A percentile compares a stretch with the other conserved stretches of the same genome.
Conservation (phyloP, 2,113 vertebrate species). For the Connochaetes taurinus region DNA sequence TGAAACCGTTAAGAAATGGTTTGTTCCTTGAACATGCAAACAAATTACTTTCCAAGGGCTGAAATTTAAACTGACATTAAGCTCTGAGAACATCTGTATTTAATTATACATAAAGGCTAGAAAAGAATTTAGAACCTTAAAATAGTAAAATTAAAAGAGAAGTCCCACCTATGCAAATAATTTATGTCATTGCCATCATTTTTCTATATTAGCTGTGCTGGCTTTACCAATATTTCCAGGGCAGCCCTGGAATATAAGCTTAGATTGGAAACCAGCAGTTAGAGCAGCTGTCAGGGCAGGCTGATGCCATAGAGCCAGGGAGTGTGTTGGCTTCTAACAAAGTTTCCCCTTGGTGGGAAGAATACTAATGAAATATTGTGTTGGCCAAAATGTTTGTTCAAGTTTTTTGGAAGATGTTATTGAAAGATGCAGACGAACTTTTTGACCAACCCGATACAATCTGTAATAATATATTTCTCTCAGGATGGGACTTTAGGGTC, state of each 20-base stretch:
- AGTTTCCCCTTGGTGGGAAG: not conserved
- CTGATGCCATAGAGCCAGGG: not conserved
- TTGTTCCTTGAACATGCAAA: conserved; percentile 79
- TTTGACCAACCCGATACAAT: not conserved
- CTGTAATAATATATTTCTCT: not conserved
- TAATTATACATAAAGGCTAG: conserved; percentile 77
- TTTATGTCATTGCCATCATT: conserved; percentile 54
- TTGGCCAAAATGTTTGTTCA: not conserved
- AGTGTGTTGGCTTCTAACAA: not conserved
- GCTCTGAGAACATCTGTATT: conserved; percentile 73
- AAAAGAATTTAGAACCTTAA: conserved; percentile 79
- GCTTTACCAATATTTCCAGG: conserved; percentile 27
- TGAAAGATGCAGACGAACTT: not conserved
- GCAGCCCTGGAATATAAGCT: not conserved
- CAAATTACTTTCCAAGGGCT: conserved; percentile 74
- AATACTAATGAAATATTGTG: not conserved
- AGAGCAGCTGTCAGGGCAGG: not conserved
- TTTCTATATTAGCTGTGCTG: conserved; percentile 28
- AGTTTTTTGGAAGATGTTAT: not conserved
- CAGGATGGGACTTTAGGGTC: not conserved
- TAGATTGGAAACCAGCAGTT: not conserved
- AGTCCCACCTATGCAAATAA: conserved; percentile 66
- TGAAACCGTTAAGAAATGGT: conserved; percentile 71
- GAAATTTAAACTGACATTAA: conserved; percentile 78
- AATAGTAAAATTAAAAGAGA: conserved; percentile 76